phyloP scores from a whole-genome alignment of 2,797 vertebrate genomes.

The Monodelphis domestica region DNA sequence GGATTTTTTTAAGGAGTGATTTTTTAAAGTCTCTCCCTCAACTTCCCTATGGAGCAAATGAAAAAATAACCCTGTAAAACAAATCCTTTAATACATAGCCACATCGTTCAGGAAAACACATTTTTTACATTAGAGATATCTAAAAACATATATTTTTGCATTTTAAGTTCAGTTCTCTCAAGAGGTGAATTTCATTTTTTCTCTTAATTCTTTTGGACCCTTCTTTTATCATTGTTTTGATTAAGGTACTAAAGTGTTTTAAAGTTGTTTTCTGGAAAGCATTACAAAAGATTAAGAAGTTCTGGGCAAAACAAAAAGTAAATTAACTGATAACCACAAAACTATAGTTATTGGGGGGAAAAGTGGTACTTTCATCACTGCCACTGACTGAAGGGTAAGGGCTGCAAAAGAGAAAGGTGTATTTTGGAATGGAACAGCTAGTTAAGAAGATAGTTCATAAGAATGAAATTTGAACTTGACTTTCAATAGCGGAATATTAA shows the following conservation, averaged over 20 bases:
- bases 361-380: neutral
- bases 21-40: neutral
- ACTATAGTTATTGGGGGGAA: neutral
- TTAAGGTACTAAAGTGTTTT: neutral
- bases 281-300: neutral
- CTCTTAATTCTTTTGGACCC: neutral
- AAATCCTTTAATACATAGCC: no score
- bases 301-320: neutral
- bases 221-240: neutral
- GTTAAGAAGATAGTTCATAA: neutral
- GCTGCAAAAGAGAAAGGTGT: neutral
- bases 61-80: neutral
- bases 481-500: neutral
- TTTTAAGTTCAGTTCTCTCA: neutral
- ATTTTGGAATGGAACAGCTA: neutral
- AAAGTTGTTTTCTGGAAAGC: neutral
- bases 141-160: neutral
- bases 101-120: neutral
- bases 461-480: neutral
- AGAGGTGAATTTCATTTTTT: neutral
- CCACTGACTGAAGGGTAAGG: neutral
- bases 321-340: neutral
- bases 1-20: no score
- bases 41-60: neutral
- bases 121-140: neutral